Conservation (phyloP, 1,140 invertebrate genomes). For the Idris sp. region DNA sequence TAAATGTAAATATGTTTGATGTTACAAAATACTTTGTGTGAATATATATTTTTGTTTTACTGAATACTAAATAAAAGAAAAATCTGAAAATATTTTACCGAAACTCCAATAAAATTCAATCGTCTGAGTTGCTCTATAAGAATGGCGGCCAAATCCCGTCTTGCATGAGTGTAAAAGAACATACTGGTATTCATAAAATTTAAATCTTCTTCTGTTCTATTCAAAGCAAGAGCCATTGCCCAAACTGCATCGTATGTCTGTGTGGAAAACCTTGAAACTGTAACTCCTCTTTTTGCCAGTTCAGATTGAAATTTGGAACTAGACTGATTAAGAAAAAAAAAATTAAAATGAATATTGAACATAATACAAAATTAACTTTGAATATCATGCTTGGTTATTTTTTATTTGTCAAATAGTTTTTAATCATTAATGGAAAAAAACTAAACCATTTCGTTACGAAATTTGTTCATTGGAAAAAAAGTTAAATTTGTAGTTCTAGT, state of each 20-base stretch:
- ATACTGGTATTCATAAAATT: conserved; percentile 76
- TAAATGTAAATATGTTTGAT: no score
- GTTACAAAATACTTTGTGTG: no score
- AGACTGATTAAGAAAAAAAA: conserved; percentile 78
- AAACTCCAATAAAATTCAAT: conserved; percentile 89
- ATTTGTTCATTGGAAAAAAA: no score
- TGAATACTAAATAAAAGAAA: conserved; percentile 15
- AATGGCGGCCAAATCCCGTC: conserved; percentile 82
- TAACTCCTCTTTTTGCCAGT: conserved; percentile 78
- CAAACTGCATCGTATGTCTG: conserved; percentile 93
- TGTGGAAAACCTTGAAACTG: conserved; percentile 84
- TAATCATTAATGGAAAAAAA: no score
- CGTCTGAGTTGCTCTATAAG: conserved; percentile 84
- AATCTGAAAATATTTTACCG: conserved; percentile 82
- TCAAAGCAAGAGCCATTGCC: conserved; percentile 88
- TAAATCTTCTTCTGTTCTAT: conserved; percentile 76
- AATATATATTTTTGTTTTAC: no score
- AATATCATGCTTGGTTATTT: no score
- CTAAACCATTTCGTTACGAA: no score
- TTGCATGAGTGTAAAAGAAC: conserved; percentile 84
- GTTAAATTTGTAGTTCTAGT: no score
- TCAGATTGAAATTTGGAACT: conserved; percentile 83
- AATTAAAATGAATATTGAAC: no score
- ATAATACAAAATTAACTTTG: no score
- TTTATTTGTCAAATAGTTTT: no score